Evolutionary conservation across 2,888 invertebrate species (phyloP), one percentile per base, ranked within the genome.

Genomic region (Lysandra bellargus): DNA sequence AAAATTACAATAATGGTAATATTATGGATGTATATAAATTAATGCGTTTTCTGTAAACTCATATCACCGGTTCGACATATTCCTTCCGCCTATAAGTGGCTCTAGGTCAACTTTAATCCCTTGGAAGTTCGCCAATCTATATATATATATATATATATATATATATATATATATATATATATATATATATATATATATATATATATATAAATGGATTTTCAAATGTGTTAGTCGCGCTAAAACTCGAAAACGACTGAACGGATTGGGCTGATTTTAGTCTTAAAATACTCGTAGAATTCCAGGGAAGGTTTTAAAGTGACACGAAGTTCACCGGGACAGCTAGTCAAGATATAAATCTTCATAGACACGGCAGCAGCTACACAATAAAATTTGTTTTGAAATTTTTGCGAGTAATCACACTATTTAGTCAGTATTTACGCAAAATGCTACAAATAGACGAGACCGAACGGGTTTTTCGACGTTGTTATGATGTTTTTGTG

Each of bases 31-130:
- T 23, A 23, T 23, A 23, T 23, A 23, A 23, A 23, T 23, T 23
- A 23, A 44, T 44, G 44, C 9, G 44, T 53, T 53, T 14, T 53
- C 14, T 14, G 14, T 53, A 33, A 33, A 37, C 69, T 33, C 12
- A 33, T 37, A 37, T 14, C 4, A 69, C 17, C 33, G 30, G 33
- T 57, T 76, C 57, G 17, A 57, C 79, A 33, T 40, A 83, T 82
- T 83, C 82, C 81, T 82, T 81, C 81, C 69, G 82, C 81, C 81
- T 82, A 80, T 82, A 84, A 88, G 86, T 87, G 89, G 86, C 88
- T 90, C 90, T 92, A 91, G 92, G 92, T 92, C 91, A 91, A 90
- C 88, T 12, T 87, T 86, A 87, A 88, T 85, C 83, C 85, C 85
- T 87, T 92, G 92, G 91, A 90, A 83, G 64, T 78, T 75, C 79